A percentile compares a stretch with the other conserved stretches of the same genome.
These are phyloP conservation scores for Typhlichthys subterraneus DNA, from an alignment of 2,797 vertebrate genomes.

Conservation along the genomic window DNA sequence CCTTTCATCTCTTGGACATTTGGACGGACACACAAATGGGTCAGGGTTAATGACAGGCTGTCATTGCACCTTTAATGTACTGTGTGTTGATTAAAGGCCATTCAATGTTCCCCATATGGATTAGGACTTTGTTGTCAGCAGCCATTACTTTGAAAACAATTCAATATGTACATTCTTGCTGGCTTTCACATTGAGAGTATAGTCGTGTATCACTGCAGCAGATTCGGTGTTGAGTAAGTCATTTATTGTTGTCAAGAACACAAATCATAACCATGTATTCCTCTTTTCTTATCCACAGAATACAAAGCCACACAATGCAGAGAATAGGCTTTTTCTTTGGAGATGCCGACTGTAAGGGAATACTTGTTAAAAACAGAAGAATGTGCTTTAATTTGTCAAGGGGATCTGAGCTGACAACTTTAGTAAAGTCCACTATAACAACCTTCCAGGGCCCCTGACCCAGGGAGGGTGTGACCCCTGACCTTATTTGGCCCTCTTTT, in stretches of 20 bases:
- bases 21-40: slow-evolving; percentile 63
- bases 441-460: slow-evolving; percentile 92
- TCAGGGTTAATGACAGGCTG: slow-evolving; percentile 75
- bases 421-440: slow-evolving; percentile 90
- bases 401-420: slow-evolving; percentile 91
- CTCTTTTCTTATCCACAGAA: background rate
- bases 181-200: background rate
- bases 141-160: background rate
- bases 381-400: slow-evolving; percentile 94
- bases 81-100: slow-evolving; percentile 68
- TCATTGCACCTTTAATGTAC: slow-evolving; percentile 73
- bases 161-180: background rate
- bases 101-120: slow-evolving; percentile 35
- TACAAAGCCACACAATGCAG: slow-evolving; percentile 10
- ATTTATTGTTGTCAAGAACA: background rate
- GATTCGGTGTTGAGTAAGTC: background rate
- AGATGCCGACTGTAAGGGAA: slow-evolving; percentile 85
- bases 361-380: slow-evolving; percentile 84
- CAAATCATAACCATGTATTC: background rate
- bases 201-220: no score
- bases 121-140: slow-evolving; percentile 24
- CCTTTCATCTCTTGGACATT: slow-evolving; percentile 70
- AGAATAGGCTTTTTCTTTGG: slow-evolving; percentile 71
- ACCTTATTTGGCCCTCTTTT: slow-evolving; percentile 94
- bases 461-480: slow-evolving; percentile 90